Evolutionary conservation across 2,113 vertebrate genomes (phyloP).

Genomic region (Campylomormyrus numenius): DNA sequence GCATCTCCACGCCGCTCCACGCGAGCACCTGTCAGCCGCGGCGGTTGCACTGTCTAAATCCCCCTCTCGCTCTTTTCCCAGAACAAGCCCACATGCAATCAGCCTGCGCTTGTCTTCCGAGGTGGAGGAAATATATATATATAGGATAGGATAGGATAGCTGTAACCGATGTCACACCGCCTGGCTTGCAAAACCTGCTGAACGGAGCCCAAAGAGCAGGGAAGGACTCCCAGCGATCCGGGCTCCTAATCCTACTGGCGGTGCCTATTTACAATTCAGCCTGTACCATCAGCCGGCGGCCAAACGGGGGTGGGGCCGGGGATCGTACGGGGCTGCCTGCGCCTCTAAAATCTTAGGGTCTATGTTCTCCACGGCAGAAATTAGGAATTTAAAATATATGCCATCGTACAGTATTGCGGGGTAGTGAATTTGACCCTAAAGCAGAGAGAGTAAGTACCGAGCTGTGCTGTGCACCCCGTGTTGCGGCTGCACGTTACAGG

Average conservation of each 20-base stretch:
- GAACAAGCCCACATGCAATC: constrained; percentile 4
- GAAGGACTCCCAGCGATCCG: background rate
- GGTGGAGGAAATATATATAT: background rate
- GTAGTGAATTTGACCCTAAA: background rate
- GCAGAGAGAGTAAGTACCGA: too few relatives aligned
- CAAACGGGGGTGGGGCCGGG: background rate
- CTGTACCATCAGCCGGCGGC: background rate
- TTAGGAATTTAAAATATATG: background rate
- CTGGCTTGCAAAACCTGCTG: background rate
- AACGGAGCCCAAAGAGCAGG: background rate
- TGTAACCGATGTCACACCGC: background rate
- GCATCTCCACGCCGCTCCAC: constrained; percentile 59
- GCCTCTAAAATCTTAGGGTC: background rate
- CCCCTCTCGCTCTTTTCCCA: background rate
- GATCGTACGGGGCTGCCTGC: background rate
- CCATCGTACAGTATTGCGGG: background rate
- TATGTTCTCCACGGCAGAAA: background rate
- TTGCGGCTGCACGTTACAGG: background rate
- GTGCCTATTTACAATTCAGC: constrained; percentile 14
- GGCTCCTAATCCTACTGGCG: background rate
- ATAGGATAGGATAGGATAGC: background rate
- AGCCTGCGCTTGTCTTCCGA: background rate
- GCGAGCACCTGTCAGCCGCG: constrained; percentile 61
- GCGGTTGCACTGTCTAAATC: background rate
- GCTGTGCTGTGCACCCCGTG: background rate